Evolutionary conservation across 2,113 vertebrate species (phyloP).

Genomic region (Melanerpes aurifrons): DNA sequence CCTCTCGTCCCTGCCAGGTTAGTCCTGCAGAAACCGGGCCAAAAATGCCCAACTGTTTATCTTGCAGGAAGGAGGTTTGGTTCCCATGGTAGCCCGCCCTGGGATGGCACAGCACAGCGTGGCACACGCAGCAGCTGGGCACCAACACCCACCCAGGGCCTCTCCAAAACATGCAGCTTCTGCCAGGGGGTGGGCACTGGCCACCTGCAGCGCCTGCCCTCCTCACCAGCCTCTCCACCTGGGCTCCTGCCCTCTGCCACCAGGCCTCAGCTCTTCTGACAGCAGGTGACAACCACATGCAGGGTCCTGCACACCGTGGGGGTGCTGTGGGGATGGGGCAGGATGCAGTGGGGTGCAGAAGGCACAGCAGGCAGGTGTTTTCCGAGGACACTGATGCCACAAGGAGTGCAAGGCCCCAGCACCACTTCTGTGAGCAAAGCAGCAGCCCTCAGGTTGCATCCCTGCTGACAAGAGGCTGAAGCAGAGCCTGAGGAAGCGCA

Average conservation of each 20-base stretch:
- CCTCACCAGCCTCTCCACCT: accelerated
- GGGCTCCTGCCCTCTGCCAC: background rate
- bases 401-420: background rate
- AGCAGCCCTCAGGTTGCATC: background rate
- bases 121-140: accelerated
- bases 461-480: background rate
- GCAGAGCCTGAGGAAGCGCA: background rate
- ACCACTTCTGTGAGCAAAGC: accelerated
- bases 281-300: background rate
- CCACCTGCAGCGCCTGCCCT: background rate
- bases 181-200: accelerated
- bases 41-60: slow-evolving; percentile 62
- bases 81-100: slow-evolving; percentile 56
- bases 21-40: slow-evolving; percentile 33
- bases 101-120: background rate
- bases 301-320: accelerated
- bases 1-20: slow-evolving; percentile 35
- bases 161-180: background rate
- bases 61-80: slow-evolving; percentile 7
- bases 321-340: background rate
- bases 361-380: background rate
- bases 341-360: background rate
- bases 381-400: background rate
- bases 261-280: background rate
- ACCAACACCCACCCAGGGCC: accelerated